Conservation (phyloP, 2,113 vertebrate species). For the Osmerus eperlanus region DNA sequence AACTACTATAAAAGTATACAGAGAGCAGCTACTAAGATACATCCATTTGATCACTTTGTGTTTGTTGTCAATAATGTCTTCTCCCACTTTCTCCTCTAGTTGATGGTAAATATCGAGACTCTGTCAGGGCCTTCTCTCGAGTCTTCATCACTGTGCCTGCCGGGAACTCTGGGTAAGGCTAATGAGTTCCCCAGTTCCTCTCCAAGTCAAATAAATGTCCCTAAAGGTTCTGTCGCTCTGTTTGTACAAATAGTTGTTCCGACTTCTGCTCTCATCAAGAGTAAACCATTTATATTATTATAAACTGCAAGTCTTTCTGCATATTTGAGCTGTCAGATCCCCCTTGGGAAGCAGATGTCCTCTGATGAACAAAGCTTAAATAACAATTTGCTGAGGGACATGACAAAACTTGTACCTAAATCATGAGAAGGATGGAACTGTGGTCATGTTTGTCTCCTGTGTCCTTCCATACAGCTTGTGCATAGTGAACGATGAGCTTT, state of each 20-base stretch:
- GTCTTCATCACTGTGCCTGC: slow-evolving; percentile 86
- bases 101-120: slow-evolving; percentile 78
- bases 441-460: neutral
- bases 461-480: slow-evolving; percentile 71
- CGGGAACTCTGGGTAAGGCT: slow-evolving; percentile 78
- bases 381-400: no score
- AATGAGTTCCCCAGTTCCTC: slow-evolving; percentile 6
- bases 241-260: no score
- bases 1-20: neutral
- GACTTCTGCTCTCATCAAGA: no score
- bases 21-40: neutral
- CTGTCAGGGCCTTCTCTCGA: slow-evolving; percentile 82
- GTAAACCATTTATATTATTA: no score
- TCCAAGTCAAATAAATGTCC: neutral
- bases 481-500: slow-evolving; percentile 89
- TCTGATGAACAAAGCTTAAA: no score
- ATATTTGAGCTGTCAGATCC: no score
- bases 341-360: no score
- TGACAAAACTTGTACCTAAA: neutral
- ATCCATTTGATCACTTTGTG: neutral
- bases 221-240: neutral
- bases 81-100: slow-evolving; percentile 62
- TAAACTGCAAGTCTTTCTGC: no score
- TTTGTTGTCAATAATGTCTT: neutral
- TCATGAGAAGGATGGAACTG: no score